Conservation (phyloP, 1,140 invertebrate genomes). For the Streblospio benedicti region DNA sequence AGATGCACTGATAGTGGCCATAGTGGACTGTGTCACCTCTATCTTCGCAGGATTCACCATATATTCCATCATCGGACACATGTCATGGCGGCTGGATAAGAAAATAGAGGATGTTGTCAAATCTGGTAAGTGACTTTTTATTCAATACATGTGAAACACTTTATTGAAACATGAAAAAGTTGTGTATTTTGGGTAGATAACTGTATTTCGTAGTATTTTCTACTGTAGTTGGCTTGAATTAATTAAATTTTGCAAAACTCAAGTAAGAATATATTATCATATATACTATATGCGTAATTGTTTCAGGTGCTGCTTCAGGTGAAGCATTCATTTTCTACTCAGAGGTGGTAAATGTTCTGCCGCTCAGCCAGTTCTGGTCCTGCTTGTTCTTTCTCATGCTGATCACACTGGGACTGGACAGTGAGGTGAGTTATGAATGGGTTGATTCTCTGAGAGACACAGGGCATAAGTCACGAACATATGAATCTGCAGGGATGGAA, state of each 20-base stretch:
- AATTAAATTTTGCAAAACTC: no score
- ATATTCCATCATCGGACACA: conserved; percentile 96
- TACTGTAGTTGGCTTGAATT: no score
- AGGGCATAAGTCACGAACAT: no score
- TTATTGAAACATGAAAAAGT: no score
- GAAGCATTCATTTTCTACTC: conserved; percentile 94
- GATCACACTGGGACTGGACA: conserved; percentile 81
- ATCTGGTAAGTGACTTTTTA: background rate
- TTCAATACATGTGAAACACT: no score
- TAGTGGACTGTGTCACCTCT: conserved; percentile 90
- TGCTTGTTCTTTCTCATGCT: conserved; percentile 97
- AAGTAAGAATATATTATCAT: no score
- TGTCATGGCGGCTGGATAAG: conserved; percentile 56
- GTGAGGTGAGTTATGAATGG: conserved; percentile 73
- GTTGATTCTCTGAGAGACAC: no score
- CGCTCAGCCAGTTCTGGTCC: conserved; percentile 87
- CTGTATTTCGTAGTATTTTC: no score
- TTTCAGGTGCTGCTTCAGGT: no score
- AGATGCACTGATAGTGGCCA: conserved; percentile 89
- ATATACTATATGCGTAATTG: no score
- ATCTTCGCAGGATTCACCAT: conserved; percentile 98
- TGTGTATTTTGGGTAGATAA: no score
- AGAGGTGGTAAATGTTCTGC: conserved; percentile 86
- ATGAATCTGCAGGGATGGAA: no score
- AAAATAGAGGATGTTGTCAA: background rate